phyloP scores from a whole-genome alignment of 2,888 invertebrate genomes.

The Drosophila sordidula region DNA sequence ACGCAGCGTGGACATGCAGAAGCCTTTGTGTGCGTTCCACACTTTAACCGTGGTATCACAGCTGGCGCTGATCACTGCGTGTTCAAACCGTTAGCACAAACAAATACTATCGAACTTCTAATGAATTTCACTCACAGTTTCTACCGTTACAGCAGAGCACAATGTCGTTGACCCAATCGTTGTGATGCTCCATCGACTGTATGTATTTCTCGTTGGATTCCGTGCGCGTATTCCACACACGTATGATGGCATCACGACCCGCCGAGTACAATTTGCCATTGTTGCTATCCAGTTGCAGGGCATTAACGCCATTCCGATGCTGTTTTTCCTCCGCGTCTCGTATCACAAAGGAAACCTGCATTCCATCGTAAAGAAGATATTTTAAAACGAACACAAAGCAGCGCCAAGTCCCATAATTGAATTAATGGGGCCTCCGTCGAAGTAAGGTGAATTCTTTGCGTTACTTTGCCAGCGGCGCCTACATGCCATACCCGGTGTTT shows the following conservation, averaged over 20 bases:
- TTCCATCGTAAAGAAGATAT: not conserved
- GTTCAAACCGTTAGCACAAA: not conserved
- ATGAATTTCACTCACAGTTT: conserved; percentile 88
- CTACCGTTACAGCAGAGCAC: conserved; percentile 98
- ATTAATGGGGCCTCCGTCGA: conserved; percentile 14
- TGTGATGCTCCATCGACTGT: conserved; percentile 99
- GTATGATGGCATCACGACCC: conserved; percentile 96
- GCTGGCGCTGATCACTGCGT: conserved; percentile 97
- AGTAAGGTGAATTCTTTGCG: not conserved
- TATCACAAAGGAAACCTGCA: conserved; percentile 98
- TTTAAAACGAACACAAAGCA: not conserved
- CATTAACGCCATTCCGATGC: conserved; percentile 98
- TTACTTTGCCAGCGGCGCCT: not conserved
- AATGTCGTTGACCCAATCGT: conserved; percentile 99
- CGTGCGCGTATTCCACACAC: conserved; percentile 92
- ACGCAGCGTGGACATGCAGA: conserved; percentile 99
- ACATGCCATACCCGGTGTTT: conserved; percentile 53
- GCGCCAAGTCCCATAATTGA: conserved; percentile 17
- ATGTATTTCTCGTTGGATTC: conserved; percentile 91
- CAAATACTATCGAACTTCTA: not conserved
- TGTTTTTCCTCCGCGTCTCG: conserved; percentile 97
- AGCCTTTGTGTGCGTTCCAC: conserved; percentile 99
- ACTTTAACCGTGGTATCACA: conserved; percentile 99
- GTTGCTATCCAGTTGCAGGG: conserved; percentile 95
- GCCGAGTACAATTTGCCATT: conserved; percentile 97